Evolutionary conservation across 2,113 vertebrate species (phyloP), one percentile per base, ranked within the genome.

Genomic region (Nerophis lumbriciformis): DNA sequence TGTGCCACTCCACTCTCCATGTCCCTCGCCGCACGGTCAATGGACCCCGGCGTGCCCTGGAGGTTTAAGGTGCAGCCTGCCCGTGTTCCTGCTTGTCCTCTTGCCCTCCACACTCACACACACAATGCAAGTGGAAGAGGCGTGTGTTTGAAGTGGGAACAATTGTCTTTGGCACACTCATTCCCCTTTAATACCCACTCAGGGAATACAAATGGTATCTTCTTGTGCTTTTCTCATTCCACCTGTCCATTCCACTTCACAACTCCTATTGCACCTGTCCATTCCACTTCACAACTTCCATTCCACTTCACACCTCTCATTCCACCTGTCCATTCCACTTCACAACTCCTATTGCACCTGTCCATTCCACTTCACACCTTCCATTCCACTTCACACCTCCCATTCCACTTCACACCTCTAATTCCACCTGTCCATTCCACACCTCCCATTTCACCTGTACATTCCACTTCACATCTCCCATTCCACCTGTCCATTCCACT

Each of bases 41-140:
- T 74, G 68, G 65, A 58, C 60, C 5, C 14, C 56, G 79, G 75
- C 72, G 16, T 79, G 81, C 87, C 85, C 85, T 66, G n/a, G 36
- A 79, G 85, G 84, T 87, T 81, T 76, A 81, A 87, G 83, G 85
- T 78, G 85, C 76, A 39, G 66, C 71, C 75, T 77, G 73, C 14
- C 71, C 65, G 71, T 76, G 51, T 44, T 65, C 75, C 78, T 58
- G 65, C 73, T 73, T 77, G 68, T 78, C 68, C 76, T 79, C 63
- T 72, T 74, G 83, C 79, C 76, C 83, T 88, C 83, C 78, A 72
- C 78, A 73, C 55, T 63, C 67, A 61, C 70, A 66, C 54, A 72
- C 63, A 72, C 79, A 82, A 83, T 69, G 76, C 66, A 81, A 52
- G 13, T 19, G 38, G 69, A 72, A 14, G 45, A 53, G 53, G n/a